Percentiles rank a stretch among this genome's conserved stretches.
These are phyloP conservation scores for Todiramphus saurophagus DNA, from an alignment of 2,113 vertebrate species.

Conservation along the genomic window DNA sequence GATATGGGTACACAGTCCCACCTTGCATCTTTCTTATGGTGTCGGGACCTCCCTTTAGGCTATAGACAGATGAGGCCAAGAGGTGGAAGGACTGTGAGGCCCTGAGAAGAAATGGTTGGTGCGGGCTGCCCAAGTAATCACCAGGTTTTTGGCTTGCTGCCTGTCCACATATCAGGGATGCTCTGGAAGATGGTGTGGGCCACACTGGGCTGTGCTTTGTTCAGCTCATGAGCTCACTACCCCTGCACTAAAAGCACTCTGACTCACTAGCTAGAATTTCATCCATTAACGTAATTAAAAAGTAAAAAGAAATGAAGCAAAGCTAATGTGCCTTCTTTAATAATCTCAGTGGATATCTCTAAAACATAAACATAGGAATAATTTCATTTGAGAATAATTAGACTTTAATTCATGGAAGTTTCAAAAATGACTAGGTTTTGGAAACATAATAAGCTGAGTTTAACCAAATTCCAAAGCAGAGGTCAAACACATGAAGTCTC, in stretches of 20 bases:
- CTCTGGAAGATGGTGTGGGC: background rate
- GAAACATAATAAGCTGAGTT: background rate
- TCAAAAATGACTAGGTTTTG: background rate
- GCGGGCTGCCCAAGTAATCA: background rate
- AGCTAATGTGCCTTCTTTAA: background rate
- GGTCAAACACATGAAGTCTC: constrained; percentile 50
- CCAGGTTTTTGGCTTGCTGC: background rate
- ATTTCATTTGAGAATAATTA: constrained; percentile 31
- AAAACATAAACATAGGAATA: background rate
- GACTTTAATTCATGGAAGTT: background rate
- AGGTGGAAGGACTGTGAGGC: background rate
- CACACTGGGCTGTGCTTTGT: background rate
- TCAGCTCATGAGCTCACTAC: constrained; percentile 1
- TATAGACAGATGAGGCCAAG: background rate
- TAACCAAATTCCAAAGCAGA: constrained; percentile 13
- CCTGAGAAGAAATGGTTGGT: background rate
- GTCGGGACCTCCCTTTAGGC: background rate
- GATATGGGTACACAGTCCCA: rapidly evolving
- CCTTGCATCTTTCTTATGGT: rapidly evolving
- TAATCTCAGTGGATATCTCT: background rate
- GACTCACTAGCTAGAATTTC: background rate
- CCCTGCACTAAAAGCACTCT: background rate
- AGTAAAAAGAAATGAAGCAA: background rate
- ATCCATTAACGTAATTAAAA: constrained; percentile 6
- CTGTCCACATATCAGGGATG: background rate